Evolutionary conservation across 2,113 vertebrate genomes (phyloP), one percentile per base, ranked within the genome.

Genomic region (Lasiurus cinereus): DNA sequence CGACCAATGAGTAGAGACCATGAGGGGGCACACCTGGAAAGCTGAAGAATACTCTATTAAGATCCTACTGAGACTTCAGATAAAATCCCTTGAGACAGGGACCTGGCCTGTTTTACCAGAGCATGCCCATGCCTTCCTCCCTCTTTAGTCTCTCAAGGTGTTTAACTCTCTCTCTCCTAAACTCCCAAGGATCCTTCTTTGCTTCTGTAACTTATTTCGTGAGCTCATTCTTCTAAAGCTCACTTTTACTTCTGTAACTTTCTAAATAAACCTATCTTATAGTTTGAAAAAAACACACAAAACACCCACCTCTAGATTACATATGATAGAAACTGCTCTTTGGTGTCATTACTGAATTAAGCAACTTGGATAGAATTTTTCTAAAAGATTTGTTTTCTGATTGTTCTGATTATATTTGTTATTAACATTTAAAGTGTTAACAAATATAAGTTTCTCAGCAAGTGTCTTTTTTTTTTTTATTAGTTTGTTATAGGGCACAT

Each of bases 401-500:
- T 39, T 39, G 39, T 39, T 52, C 76, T 56, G 12, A 87, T 79
- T 64, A 54, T 48, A 66, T 39, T 73, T 67, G 56, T 64, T 59
- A 86, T n/a, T 95, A 86, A 74, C 48, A n/a, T 70, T 74, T 21
- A 93, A 18, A 85, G 24, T 56, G 54, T 56, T 56, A 22, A 56
- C 19, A 56, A 56, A 56, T 36, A 67, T 10, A 77, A 83, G 24
- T n/a, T 90, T 89, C 48, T 86, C 9, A n/a, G 39, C 15, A 39
- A 39, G 39, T 39, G 39, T 67, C 22, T 36, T 69, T n/a, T 21
- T 3, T 3, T 31, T 3, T 31, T 24, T 50, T 15, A 2, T n/a
- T 50, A 80, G 72, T 88, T 84, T 95, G 73, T 93, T 91, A 91
- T 64, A 98, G 97, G 54, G 19, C 97, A 98, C 91, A 97, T 89